Conservation (phyloP, 2,113 vertebrate genomes). For the Sus scrofa region DNA sequence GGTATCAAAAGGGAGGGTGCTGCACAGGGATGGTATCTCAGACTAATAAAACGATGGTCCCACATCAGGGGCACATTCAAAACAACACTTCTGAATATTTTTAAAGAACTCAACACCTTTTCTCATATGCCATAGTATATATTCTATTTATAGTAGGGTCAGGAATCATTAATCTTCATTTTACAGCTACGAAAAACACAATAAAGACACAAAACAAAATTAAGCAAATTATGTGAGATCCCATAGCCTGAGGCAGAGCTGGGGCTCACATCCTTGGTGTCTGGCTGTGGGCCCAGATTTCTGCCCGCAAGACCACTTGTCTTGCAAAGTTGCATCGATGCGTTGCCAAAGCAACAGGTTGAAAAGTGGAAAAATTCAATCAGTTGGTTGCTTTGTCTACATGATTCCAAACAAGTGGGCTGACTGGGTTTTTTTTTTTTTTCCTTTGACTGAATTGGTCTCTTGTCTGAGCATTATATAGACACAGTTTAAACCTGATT, state of each 20-base stretch:
- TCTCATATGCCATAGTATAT: background rate
- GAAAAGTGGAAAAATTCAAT: constrained; percentile 78
- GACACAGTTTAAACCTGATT: constrained; percentile 72
- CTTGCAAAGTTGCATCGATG: constrained; percentile 65
- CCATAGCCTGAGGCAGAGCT: constrained; percentile 55
- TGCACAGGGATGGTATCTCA: background rate
- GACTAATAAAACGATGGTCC: constrained; percentile 29
- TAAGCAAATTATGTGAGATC: constrained; percentile 58
- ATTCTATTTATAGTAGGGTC: constrained; percentile 6
- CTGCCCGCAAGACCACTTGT: constrained; percentile 67
- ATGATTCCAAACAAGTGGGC: constrained; percentile 73
- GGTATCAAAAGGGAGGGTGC: background rate
- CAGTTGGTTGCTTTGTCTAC: constrained; percentile 76
- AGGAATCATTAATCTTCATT: constrained; percentile 63
- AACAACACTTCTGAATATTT: constrained; percentile 23
- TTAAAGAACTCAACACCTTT: background rate
- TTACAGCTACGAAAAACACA: constrained; percentile 60
- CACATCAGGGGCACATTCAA: constrained; percentile 32
- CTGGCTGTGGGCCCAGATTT: constrained; percentile 74
- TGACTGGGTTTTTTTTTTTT: background rate
- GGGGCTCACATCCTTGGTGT: constrained; percentile 32
- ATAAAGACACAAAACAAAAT: constrained; percentile 70
- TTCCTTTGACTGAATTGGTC: constrained; percentile 60
- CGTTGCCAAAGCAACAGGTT: constrained; percentile 78
- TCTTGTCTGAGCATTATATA: constrained; percentile 71